These are phyloP conservation scores for Ptilonorhynchus violaceus DNA, from an alignment of 2,113 vertebrate species.

Conservation along the genomic window DNA sequence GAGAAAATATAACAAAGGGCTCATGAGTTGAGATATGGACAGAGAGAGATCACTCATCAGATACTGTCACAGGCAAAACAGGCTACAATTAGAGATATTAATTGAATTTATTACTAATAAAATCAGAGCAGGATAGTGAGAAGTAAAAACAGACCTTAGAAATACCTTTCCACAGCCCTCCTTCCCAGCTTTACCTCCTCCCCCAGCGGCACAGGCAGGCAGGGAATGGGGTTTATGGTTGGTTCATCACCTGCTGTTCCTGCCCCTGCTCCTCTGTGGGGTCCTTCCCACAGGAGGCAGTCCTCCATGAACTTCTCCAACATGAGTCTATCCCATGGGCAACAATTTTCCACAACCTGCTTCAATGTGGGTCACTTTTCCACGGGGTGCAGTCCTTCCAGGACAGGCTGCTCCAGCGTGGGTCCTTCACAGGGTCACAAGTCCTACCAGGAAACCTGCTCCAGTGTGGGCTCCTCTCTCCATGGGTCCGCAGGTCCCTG, in stretches of 20 bases:
- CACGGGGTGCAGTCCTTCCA: neutral
- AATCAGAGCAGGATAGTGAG: neutral
- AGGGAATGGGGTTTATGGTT: neutral
- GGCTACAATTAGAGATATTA: neutral
- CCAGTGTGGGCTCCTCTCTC: neutral
- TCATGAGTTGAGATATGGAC: neutral
- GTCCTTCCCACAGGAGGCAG: neutral
- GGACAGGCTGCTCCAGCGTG: neutral
- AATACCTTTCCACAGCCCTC: neutral
- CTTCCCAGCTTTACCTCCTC: too few relatives aligned
- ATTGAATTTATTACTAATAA: neutral
- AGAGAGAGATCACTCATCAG: neutral
- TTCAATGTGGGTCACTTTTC: neutral
- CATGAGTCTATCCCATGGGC: too few relatives aligned
- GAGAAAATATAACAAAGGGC: neutral
- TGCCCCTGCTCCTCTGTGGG: neutral
- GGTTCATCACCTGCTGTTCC: neutral
- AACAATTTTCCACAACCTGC: neutral
- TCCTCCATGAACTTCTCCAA: neutral
- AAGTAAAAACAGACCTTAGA: neutral
- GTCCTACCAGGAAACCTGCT: neutral
- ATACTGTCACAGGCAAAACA: neutral
- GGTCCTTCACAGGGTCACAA: too few relatives aligned
- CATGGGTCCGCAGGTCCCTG: neutral
- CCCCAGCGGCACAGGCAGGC: rapidly evolving